Evolutionary conservation across 1,140 invertebrate genomes (phyloP).

Genomic region (Drosophila murphyi): DNA sequence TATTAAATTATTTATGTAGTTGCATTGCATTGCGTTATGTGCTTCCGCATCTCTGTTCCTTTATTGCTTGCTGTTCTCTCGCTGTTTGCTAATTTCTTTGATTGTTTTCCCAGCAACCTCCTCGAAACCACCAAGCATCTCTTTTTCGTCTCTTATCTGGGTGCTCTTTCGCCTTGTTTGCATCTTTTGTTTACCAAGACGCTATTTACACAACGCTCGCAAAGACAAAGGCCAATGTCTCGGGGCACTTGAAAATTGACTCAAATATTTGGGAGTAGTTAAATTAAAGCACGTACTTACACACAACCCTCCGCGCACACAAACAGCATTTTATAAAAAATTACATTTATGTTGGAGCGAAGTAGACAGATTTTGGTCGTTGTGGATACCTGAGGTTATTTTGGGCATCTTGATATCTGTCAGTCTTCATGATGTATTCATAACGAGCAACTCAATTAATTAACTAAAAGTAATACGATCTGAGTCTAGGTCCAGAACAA

Average conservation of each 20-base stretch:
- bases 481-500: conserved; percentile 28
- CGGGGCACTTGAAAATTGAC: conserved; percentile 73
- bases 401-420: conserved; percentile 58
- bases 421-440: conserved; percentile 72
- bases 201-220: conserved; percentile 72
- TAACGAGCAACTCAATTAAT: conserved; percentile 79
- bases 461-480: conserved; percentile 63
- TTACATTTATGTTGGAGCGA: neutral
- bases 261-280: conserved; percentile 71
- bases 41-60: conserved; percentile 58
- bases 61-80: conserved; percentile 58
- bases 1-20: conserved; percentile 83
- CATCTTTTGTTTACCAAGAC: conserved; percentile 63
- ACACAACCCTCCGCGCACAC: conserved; percentile 1
- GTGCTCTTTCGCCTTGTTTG: conserved; percentile 27
- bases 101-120: conserved; percentile 66
- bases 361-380: conserved; percentile 41
- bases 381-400: conserved; percentile 72
- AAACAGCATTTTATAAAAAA: conserved; percentile 9
- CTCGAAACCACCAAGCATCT: too few relatives aligned
- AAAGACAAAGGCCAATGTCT: conserved; percentile 79
- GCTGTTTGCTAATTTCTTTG: conserved; percentile 82
- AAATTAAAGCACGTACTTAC: conserved; percentile 48
- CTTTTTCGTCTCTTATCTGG: neutral
- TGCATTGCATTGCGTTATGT: conserved; percentile 81